phyloP scores from a whole-genome alignment of 2,113 vertebrate species.

The Anoura caudifer region DNA sequence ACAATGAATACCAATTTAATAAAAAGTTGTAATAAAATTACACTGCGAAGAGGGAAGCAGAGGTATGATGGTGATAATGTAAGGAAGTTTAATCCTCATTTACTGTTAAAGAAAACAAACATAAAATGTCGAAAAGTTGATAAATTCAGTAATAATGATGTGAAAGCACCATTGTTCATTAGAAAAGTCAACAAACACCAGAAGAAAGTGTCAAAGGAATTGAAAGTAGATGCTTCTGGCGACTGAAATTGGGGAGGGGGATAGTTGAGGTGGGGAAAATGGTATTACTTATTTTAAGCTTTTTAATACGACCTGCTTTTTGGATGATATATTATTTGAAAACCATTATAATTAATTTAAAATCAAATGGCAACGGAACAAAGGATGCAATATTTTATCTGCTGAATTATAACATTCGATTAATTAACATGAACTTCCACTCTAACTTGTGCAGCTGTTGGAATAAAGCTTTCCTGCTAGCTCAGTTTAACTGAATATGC shows the following conservation, averaged over 20 bases:
- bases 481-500: background rate
- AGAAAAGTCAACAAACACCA: background rate
- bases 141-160: background rate
- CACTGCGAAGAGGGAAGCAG: background rate
- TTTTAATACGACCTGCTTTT: background rate
- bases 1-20: background rate
- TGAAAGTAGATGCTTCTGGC: background rate
- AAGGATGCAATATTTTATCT: background rate
- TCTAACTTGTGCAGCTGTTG: background rate
- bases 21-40: background rate
- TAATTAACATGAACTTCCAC: background rate
- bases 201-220: background rate
- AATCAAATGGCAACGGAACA: background rate
- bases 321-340: background rate
- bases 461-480: background rate
- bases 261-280: background rate
- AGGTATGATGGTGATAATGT: background rate
- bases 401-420: background rate
- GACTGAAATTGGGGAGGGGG: background rate
- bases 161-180: background rate
- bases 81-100: background rate
- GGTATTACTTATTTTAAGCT: background rate
- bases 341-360: slow-evolving; percentile 10
- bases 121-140: background rate
- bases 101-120: background rate